A percentile compares a stretch with the other conserved stretches of the same genome.
phyloP scores from a whole-genome alignment of 2,888 invertebrate species.

The Leptinotarsa haldemani region DNA sequence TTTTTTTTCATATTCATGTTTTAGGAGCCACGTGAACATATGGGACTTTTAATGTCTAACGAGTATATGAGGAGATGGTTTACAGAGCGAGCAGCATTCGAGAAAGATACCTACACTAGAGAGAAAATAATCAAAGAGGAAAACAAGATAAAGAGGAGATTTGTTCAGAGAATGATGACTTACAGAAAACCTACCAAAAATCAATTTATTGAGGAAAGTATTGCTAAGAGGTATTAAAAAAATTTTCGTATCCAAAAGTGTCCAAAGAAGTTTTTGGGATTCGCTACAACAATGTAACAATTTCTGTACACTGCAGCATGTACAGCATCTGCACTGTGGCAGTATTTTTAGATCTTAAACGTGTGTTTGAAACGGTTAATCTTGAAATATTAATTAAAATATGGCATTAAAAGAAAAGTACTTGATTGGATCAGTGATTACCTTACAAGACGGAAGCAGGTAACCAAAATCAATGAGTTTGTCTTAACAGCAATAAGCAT shows the following conservation, averaged over 20 bases:
- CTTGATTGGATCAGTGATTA: too few relatives aligned
- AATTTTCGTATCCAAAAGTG: neutral
- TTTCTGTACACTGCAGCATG: too few relatives aligned
- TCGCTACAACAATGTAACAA: too few relatives aligned
- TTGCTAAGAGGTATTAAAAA: constrained; percentile 23
- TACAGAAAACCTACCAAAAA: constrained; percentile 48
- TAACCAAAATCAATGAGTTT: too few relatives aligned
- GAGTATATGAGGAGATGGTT: constrained; percentile 73
- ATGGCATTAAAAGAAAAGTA: too few relatives aligned
- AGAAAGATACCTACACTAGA: constrained; percentile 70
- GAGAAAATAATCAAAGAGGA: constrained; percentile 67
- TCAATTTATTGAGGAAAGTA: constrained; percentile 42
- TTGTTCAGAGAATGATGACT: constrained; percentile 56
- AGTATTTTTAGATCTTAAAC: too few relatives aligned
- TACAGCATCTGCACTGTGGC: too few relatives aligned
- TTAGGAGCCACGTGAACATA: constrained; percentile 45
- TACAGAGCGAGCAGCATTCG: constrained; percentile 69
- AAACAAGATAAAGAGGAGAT: constrained; percentile 62
- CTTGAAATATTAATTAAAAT: too few relatives aligned
- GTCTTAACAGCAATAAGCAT: too few relatives aligned
- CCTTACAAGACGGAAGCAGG: too few relatives aligned
- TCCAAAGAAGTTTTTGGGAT: neutral
- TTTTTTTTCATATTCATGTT: neutral
- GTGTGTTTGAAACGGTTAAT: too few relatives aligned
- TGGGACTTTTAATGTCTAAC: constrained; percentile 68